Evolutionary conservation across 2,888 invertebrate species (phyloP).

Genomic region (Esperia sulphurella): DNA sequence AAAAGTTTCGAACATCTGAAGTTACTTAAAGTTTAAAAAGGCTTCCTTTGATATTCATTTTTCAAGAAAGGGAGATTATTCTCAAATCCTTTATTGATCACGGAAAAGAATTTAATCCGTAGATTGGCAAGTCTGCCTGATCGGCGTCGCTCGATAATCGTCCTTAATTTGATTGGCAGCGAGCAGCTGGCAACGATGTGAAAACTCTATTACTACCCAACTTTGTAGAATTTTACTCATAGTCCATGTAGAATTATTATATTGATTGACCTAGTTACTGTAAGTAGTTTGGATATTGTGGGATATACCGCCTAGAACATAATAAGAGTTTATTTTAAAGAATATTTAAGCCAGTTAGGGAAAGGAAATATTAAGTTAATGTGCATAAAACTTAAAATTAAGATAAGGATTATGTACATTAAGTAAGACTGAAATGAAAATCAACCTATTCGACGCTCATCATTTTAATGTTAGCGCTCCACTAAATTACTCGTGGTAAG

Average conservation of each 20-base stretch:
- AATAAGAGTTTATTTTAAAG: no score
- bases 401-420: no score
- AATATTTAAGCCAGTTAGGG: no score
- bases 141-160: conserved; percentile 53
- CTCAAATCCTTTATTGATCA: conserved; percentile 32
- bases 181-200: conserved; percentile 64
- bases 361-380: no score
- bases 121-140: conserved; percentile 48
- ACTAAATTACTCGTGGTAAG: no score
- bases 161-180: conserved; percentile 70
- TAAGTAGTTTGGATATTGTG: background rate
- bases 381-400: no score
- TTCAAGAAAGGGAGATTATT: conserved; percentile 16
- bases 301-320: no score
- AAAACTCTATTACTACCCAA: conserved; percentile 59
- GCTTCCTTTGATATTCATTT: background rate
- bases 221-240: conserved; percentile 45
- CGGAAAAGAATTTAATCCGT: conserved; percentile 54
- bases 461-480: no score
- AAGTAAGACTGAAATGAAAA: no score
- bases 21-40: background rate
- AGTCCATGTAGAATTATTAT: conserved; percentile 33
- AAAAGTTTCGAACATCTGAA: no score
- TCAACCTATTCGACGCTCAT: no score
- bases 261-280: conserved; percentile 24